Evolutionary conservation across 2,888 invertebrate species (phyloP).

Genomic region (Phragmatobia fuliginosa): DNA sequence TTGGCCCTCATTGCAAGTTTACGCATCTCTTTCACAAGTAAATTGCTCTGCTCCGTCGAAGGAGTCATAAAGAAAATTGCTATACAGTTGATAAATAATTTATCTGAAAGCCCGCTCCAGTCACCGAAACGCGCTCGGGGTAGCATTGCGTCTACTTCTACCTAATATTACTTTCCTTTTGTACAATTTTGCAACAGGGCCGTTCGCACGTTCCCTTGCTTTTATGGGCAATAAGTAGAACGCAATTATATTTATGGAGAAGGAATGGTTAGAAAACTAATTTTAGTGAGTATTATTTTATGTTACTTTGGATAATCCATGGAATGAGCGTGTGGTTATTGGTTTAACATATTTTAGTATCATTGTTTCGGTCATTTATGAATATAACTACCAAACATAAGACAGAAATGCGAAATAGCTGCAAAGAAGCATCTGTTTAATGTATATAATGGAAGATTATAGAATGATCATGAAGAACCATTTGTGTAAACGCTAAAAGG

Average conservation of each 20-base stretch:
- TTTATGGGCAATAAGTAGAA: slow-evolving; percentile 87
- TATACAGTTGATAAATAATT: slow-evolving; percentile 87
- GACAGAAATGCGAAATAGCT: neutral
- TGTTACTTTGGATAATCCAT: slow-evolving; percentile 51
- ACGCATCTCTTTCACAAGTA: slow-evolving; percentile 85
- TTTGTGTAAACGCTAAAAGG: neutral
- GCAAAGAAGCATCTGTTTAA: neutral
- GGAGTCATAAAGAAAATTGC: slow-evolving; percentile 87
- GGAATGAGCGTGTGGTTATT: slow-evolving; percentile 35
- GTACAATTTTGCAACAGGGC: slow-evolving; percentile 86
- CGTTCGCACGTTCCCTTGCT: slow-evolving; percentile 85
- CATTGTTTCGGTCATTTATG: slow-evolving; percentile 3
- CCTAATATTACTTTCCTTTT: slow-evolving; percentile 86
- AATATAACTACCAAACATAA: neutral
- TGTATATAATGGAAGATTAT: neutral
- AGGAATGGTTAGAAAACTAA: slow-evolving; percentile 84
- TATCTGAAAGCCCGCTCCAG: slow-evolving; percentile 86
- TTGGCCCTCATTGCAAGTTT: slow-evolving; percentile 84
- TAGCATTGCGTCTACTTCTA: slow-evolving; percentile 78
- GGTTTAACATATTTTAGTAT: slow-evolving; percentile 18
- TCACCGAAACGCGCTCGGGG: slow-evolving; percentile 83
- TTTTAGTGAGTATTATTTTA: slow-evolving; percentile 77
- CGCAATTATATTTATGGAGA: slow-evolving; percentile 86
- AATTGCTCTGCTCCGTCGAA: slow-evolving; percentile 86
- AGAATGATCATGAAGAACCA: neutral